Percentiles rank a stretch among this genome's conserved stretches.
These are phyloP conservation scores for Phaethon lepturus DNA, from an alignment of 2,113 vertebrate genomes.

Conservation along the genomic window DNA sequence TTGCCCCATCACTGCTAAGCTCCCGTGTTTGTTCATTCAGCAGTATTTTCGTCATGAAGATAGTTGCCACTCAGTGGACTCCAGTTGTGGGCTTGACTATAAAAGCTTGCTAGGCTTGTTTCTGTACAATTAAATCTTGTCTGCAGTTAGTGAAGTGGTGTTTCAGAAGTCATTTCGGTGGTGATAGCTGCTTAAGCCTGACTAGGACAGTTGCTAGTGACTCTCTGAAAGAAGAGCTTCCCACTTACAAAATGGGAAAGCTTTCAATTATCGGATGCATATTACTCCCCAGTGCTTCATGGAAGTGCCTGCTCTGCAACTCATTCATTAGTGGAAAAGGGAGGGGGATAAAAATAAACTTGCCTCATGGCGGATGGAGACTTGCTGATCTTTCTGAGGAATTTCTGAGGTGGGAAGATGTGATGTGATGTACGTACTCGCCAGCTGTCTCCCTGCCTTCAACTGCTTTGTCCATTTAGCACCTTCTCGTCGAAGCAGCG, in stretches of 20 bases:
- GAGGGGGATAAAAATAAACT: neutral
- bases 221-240: constrained; percentile 8
- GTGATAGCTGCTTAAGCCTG: neutral
- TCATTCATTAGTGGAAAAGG: neutral
- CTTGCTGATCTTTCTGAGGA: neutral
- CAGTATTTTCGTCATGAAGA: neutral
- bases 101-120: constrained; percentile 32
- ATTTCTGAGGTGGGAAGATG: neutral
- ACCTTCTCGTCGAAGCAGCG: neutral
- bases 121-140: neutral
- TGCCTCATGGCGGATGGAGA: neutral
- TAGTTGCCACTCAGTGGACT: neutral
- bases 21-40: neutral
- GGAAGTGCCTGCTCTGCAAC: neutral
- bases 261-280: neutral
- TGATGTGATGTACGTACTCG: neutral
- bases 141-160: neutral
- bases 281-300: neutral
- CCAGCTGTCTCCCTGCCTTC: constrained; percentile 18
- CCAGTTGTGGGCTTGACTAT: constrained; percentile 15
- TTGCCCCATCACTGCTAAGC: neutral
- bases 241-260: neutral
- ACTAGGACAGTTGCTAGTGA: neutral
- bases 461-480: neutral
- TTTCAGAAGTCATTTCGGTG: neutral